Evolutionary conservation across 1,140 invertebrate genomes (phyloP), one percentile per base, ranked within the genome.

Genomic region (Drosophila burlai): DNA sequence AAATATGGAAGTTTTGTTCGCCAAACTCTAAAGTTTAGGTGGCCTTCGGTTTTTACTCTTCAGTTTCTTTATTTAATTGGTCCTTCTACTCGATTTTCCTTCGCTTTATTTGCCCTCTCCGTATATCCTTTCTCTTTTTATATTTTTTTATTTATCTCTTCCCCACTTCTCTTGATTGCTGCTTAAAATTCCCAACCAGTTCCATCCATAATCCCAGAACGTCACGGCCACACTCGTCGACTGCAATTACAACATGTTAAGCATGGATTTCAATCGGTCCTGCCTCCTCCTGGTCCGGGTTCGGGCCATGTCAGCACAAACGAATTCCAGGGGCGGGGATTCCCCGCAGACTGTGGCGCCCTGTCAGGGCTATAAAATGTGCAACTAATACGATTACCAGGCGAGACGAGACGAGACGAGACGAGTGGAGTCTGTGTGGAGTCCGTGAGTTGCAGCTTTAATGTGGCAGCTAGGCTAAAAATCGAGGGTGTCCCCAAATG

Each of bases 341-440:
- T 46, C 36, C 40, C 43, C 49, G 61, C 57, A 46, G 65, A 59
- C 57, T 61, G 62, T 61, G 62, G 45, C 50, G 60, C 54, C 67
- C 45, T 75, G 75, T 80, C 66, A 73, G 67, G 63, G 66, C 69
- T 81, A 90, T 87, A 81, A 89, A 90, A 90, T 84, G 85, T 89
- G 84, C 84, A 90, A 81, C 85, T 89, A 89, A 89, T 89, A 80
- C 85, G 84, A 89, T 89, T 89, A 89, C 85, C 80, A 72, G 68
- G 49, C 68, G 71, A 52, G 60, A 38, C 64, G 64, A 40, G 36
- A 42, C 62, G 69, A 13, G 43, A 24, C 11, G 34, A 36, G 34
- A 36, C 34, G 36, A 43, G 55, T 42, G 46, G 45, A 18, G 58
- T 40, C 46, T 29, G 47, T 26, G 38, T 21, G 45, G 49, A 40